A percentile compares a stretch with the other conserved stretches of the same genome.
phyloP scores from a whole-genome alignment of 2,797 vertebrate genomes.

The Potorous gilbertii region DNA sequence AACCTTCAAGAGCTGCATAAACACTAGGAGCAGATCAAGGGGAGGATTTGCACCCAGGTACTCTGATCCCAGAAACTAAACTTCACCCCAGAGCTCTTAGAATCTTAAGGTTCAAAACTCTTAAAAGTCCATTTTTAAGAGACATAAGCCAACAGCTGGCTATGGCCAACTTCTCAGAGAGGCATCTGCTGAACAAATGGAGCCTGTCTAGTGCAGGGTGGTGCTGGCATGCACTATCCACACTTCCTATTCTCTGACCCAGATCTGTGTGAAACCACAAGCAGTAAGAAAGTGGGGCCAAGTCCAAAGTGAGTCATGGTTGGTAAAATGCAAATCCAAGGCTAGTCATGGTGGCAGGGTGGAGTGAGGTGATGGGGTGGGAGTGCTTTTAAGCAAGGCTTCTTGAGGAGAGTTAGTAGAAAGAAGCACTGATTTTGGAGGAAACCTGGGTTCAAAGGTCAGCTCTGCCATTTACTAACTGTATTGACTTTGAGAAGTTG shows the following conservation, averaged over 20 bases:
- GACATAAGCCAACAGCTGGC: not conserved
- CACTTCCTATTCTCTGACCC: not conserved
- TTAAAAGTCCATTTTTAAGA: not conserved
- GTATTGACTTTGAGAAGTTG: not conserved
- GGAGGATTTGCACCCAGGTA: not conserved
- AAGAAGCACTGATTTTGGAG: no score
- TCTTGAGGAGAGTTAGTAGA: not conserved
- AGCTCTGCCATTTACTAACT: not conserved
- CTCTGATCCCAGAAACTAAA: not conserved
- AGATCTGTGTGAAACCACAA: not conserved
- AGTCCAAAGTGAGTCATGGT: not conserved
- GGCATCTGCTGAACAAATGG: not conserved
- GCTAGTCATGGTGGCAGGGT: rapidly evolving
- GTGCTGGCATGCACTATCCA: not conserved
- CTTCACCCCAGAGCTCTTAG: not conserved
- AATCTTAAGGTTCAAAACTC: not conserved
- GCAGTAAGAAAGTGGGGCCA: not conserved
- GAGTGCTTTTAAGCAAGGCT: not conserved
- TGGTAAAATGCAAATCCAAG: not conserved
- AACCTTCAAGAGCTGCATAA: not conserved
- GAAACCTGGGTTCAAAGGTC: not conserved
- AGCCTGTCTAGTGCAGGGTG: not conserved
- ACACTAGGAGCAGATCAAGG: not conserved
- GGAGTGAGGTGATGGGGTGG: no score
- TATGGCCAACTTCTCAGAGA: not conserved